Evolutionary conservation across 2,113 vertebrate genomes (phyloP), one percentile per base, ranked within the genome.

Genomic region (Ceyx margarethae): DNA sequence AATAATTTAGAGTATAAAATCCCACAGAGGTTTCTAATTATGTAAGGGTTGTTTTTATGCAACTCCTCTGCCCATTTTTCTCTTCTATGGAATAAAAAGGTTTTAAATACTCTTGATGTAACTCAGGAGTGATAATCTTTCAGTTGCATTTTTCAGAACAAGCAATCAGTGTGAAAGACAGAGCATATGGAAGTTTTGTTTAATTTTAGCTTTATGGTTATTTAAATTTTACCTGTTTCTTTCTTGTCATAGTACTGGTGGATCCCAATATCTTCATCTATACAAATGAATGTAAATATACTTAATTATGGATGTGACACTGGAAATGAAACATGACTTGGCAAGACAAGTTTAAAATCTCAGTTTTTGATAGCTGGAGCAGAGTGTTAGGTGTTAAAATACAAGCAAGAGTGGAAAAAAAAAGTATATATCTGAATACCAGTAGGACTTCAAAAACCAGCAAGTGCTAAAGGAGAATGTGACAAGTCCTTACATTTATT

Each of bases 241-340:
- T 98, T 98, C 97, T 98, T 99, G 95, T 99, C 98, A 69, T 97
- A 98, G 97, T 98, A 99, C 96, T 98, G 99, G 97, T 98, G 98
- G 92, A 98, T 97, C 81, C 99, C 99, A 94, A 99, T 98, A 97
- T 99, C 98, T 96, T 98, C 98, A 97, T 99, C 99, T 99, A 97
- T 13, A 92, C 84, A 96, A 96, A 94, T 26, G 66, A 95, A 91
- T 26, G 90, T 56, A 96, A 94, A 95, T 64, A 83, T 45, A 66
- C 89, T 92, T 94, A 92, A 89, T 93, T 88, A 81, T 61, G 48
- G 45, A 76, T 17, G 21, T 33, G 42, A 71, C 57, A 90, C 37
- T 15, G 69, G 51, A 90, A 90, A 87, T 13, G 68, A 62, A 93
- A 50, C 5, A 43, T 31, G 75, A 42, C 16, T 58, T n/a, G 78